Evolutionary conservation across 2,113 vertebrate species (phyloP), one percentile per base, ranked within the genome.

Genomic region (Alaudala cheleensis): DNA sequence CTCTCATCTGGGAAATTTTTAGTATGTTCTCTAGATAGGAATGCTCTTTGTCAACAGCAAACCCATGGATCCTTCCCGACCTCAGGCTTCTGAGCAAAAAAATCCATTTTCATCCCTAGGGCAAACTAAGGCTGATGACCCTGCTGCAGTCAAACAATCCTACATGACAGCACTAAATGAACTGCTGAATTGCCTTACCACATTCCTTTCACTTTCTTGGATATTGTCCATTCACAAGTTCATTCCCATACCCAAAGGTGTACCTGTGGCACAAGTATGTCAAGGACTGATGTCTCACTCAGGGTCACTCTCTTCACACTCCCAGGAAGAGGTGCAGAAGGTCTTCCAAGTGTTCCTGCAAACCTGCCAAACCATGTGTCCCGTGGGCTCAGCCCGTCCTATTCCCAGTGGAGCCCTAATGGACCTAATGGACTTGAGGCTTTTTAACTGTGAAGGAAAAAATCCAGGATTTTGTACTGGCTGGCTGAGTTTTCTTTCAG

Each of bases 371-470:
- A 6, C 10, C 16, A 2, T 15, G 11, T 71, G 25, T 58, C 25
- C 22, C 34, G 3, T 3, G 12, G 4, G 4, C 12, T 62, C 44
- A 62, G 5, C 9, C n/a, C 5, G 1, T 20, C 7, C 31, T 3
- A 0, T 26, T 76, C 29, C 81, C 25, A 33, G 3, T 24, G 15
- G 39, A 60, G 45, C 23, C 18, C 14, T 49, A 60, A 29, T 10
- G 11, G 12, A 15, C 24, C 10, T 44, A 47, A 64, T 20, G 12
- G 23, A 50, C 6, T 71, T 44, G 26, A 45, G 16, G 6, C 9
- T 54, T 70, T 84, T 76, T 56, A 22, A 40, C 25, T 14, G 17
- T 47, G 31, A 49, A 40, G 31, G 8, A 26, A 56, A 15, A 67
- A 42, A 44, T 82, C 5, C 5, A 39, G 25, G 8, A 21, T 51